These are phyloP conservation scores for Albula goreensis DNA, from an alignment of 2,113 vertebrate species.

Conservation along the genomic window DNA sequence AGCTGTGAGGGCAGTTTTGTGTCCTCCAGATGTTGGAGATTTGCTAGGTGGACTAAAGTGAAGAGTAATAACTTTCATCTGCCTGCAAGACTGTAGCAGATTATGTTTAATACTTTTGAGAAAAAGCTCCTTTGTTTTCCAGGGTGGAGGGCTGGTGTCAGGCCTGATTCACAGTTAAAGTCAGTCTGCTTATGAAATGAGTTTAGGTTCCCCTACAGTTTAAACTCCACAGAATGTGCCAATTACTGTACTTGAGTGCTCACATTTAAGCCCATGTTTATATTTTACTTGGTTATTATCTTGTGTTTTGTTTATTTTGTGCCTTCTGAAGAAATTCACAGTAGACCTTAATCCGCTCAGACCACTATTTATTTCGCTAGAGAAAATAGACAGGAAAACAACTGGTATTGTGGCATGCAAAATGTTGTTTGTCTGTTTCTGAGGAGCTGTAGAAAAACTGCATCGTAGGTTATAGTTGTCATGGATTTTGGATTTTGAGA, in stretches of 20 bases:
- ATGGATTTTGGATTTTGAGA: neutral
- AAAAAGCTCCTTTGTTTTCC: neutral
- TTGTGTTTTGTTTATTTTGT: neutral
- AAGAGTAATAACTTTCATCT: neutral
- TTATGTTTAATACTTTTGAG: conserved; percentile 1
- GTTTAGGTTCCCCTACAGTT: neutral
- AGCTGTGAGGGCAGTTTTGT: neutral
- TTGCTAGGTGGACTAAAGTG: neutral
- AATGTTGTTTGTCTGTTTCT: neutral
- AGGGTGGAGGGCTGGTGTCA: neutral
- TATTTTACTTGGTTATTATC: neutral
- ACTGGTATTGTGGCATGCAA: neutral
- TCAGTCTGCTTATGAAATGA: too few relatives aligned
- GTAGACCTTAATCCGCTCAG: neutral
- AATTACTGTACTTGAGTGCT: neutral
- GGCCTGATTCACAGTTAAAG: neutral
- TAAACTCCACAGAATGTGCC: neutral
- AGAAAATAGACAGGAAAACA: too few relatives aligned
- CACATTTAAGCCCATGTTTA: neutral
- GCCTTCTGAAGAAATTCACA: neutral
- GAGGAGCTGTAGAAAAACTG: neutral
- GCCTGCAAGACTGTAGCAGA: neutral
- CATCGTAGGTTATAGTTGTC: neutral
- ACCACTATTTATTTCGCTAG: neutral
- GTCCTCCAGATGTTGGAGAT: neutral